Base-by-base conservation (phyloP, 2,113 vertebrate species). In the Anas platyrhynchos region DNA sequence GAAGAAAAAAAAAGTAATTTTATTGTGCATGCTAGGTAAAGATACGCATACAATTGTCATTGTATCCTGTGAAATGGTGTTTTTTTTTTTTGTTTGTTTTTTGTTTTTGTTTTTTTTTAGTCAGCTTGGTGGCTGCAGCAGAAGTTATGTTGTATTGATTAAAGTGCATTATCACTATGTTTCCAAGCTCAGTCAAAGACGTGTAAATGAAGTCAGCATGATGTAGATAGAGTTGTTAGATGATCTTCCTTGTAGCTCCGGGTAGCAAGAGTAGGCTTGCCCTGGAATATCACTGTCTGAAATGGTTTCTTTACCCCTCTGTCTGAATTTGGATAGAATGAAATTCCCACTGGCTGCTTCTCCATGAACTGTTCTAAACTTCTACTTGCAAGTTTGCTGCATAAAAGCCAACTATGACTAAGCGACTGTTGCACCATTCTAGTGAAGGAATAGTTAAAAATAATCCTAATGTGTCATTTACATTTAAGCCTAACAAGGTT, bases 171-270 rank as follows among this genome's bases (percentile, higher is more conserved):
- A 96, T 96, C 85, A 16, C 97, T 91, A 85, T 96, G 41, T 96
- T 94, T 86, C 93, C 55, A 73, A 87, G 97, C 96, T 97, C 97
- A 94, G 94, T 97, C 63, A 86, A 96, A 98, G 95, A 98, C 0
- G 96, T 98, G 98, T 96, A 98, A 98, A 98, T 98, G 97, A 98
- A 98, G 97, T 94, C 98, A 98, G 98, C 97, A 22, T 96, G 98
- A 93, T 94, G 96, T 94, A 96, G 93, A 84, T 56, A 65, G 86
- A 89, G 56, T 91, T 94, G 96, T 81, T 89, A 97, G 97, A 95
- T 95, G 82, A 95, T 96, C 89, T 96, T 89, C 91, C 92, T 59
- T 76, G 48, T 87, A 79, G 74, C 59, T 88, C 77, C 18, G 92
- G 92, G 79, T 54, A 87, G 96, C 98, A 97, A 95, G 98, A 97